Evolutionary conservation across 1,140 invertebrate species (phyloP).

Genomic region (Drosophila albomicans): DNA sequence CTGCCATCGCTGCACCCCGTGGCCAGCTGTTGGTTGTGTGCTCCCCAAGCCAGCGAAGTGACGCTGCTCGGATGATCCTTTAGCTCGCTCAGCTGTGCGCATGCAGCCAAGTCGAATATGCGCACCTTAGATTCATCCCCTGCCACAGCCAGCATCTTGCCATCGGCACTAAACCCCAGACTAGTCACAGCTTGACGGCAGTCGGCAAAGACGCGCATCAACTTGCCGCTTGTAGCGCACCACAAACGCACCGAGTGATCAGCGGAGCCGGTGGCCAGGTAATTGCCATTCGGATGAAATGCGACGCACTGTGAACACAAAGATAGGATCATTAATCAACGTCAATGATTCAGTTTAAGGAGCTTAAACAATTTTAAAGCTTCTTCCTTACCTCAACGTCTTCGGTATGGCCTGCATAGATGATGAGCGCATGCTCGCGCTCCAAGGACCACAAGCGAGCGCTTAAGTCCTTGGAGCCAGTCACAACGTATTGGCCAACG

Average conservation of each 20-base stretch:
- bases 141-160: constrained; percentile 92
- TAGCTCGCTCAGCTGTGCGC: constrained; percentile 88
- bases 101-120: constrained; percentile 87
- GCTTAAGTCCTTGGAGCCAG: constrained; percentile 93
- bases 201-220: constrained; percentile 92
- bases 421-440: constrained; percentile 90
- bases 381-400: constrained; percentile 90
- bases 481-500: constrained; percentile 90
- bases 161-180: constrained; percentile 92
- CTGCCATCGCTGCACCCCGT: constrained; percentile 92
- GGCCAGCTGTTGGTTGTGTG: constrained; percentile 89
- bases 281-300: constrained; percentile 93
- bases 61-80: constrained; percentile 92
- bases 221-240: constrained; percentile 87
- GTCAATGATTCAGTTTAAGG: too few species aligned
- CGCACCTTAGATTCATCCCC: constrained; percentile 87
- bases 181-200: constrained; percentile 91
- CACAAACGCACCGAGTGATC: constrained; percentile 92
- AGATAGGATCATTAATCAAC: not conserved
- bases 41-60: constrained; percentile 88
- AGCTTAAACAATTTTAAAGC: not conserved
- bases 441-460: constrained; percentile 94
- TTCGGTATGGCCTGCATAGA: constrained; percentile 93
- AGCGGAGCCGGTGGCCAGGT: constrained; percentile 91
- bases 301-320: constrained; percentile 86